Conservation (phyloP, 2,113 vertebrate species). For the Setophaga coronata region DNA sequence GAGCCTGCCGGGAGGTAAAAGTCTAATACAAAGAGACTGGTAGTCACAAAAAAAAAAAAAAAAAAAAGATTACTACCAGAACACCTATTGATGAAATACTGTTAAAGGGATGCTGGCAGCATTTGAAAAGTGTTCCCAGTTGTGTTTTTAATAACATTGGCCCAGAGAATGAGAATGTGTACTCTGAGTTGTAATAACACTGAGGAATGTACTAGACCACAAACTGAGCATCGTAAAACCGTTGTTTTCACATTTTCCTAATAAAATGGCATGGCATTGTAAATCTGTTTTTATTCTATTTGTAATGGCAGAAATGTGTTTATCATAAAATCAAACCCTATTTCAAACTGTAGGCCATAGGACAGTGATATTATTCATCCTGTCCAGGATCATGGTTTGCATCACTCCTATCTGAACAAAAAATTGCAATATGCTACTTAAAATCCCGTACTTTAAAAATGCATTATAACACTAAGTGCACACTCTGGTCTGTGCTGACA, state of each 20-base stretch:
- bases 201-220: constrained; percentile 24
- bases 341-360: background rate
- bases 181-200: constrained; percentile 49
- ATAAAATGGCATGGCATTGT: constrained; percentile 62
- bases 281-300: constrained; percentile 70
- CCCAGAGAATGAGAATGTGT: constrained; percentile 24
- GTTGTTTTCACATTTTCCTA: constrained; percentile 68
- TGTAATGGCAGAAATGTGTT: constrained; percentile 68
- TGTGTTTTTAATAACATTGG: constrained; percentile 26
- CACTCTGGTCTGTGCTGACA: background rate
- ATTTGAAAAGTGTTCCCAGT: background rate
- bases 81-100: constrained; percentile 22
- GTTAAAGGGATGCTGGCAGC: background rate
- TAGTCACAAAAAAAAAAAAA: background rate
- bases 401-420: background rate
- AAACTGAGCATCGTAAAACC: constrained; percentile 47
- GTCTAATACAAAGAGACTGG: background rate
- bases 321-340: constrained; percentile 42
- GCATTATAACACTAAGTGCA: background rate
- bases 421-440: background rate
- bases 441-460: background rate
- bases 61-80: background rate
- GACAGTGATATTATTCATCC: background rate
- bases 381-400: background rate
- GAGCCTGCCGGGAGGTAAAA: background rate